Conservation (phyloP, 2,113 vertebrate species). For the Perognathus longimembris region DNA sequence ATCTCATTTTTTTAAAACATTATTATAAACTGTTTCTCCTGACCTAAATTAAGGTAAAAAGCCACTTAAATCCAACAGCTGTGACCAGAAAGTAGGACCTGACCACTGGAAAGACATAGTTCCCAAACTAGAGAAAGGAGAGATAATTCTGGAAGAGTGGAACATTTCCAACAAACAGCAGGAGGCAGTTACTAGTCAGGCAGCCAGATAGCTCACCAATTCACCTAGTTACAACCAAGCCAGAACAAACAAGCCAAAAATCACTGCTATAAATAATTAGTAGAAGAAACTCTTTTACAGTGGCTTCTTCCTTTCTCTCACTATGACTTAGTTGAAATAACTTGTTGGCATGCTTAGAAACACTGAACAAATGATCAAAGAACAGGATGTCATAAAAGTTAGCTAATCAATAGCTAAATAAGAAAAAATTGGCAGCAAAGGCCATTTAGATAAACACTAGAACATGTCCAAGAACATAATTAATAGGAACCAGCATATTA, state of each 20-base stretch:
- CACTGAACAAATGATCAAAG: background rate
- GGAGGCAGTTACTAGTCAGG: background rate
- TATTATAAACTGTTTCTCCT: background rate
- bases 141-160: background rate
- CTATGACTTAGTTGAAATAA: constrained; percentile 39
- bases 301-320: background rate
- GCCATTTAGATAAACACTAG: background rate
- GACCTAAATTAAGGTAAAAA: background rate
- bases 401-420: background rate
- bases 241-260: background rate
- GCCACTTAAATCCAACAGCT: background rate
- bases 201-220: background rate
- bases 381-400: background rate
- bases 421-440: background rate
- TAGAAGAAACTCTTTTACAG: background rate
- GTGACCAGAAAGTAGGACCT: background rate
- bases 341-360: background rate
- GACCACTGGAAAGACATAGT: background rate
- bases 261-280: constrained; percentile 13
- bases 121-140: background rate
- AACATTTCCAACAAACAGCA: background rate
- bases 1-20: background rate
- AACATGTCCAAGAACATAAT: background rate
- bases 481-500: background rate
- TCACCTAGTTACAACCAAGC: background rate